A percentile compares a stretch with the other conserved stretches of the same genome.
phyloP scores from a whole-genome alignment of 2,888 invertebrate genomes.

The Lampropteryx suffumata region DNA sequence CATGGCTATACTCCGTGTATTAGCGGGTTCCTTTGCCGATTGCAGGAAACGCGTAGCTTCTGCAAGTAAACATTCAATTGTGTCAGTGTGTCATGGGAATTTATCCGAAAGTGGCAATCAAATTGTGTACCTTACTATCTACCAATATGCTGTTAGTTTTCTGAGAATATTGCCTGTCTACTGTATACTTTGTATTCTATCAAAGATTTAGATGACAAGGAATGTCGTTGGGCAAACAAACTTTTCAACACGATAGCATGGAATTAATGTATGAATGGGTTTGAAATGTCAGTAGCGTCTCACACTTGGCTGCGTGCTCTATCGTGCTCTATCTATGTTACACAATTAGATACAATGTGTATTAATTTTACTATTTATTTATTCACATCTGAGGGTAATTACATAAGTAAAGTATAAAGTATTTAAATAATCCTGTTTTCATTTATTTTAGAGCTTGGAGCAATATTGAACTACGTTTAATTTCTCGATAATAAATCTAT shows the following conservation, averaged over 20 bases:
- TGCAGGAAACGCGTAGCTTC: conserved; percentile 46
- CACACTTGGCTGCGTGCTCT: conserved; percentile 36
- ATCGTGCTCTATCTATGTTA: conserved; percentile 29
- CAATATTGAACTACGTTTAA: conserved; percentile 18
- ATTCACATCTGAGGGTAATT: no score
- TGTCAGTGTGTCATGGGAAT: conserved; percentile 59
- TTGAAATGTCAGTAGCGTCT: conserved; percentile 52
- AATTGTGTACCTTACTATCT: no score
- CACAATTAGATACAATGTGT: neutral
- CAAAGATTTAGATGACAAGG: conserved; percentile 28
- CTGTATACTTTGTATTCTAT: conserved; percentile 23
- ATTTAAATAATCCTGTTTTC: neutral
- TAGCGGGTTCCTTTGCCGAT: conserved; percentile 56
- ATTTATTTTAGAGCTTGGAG: neutral
- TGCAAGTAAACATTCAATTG: conserved; percentile 38
- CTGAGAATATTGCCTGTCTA: conserved; percentile 15
- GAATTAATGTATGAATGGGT: conserved; percentile 46
- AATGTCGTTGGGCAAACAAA: conserved; percentile 34
- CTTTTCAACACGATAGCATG: conserved; percentile 29
- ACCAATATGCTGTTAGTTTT: conserved; percentile 8
- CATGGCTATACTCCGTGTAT: conserved; percentile 54
- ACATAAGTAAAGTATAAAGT: no score
- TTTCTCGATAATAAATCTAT: conserved; percentile 38
- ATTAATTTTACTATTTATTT: no score
- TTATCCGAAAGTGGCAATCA: conserved; percentile 22